Conservation (phyloP, 2,797 vertebrate genomes). For the Bucorvus abyssinicus region DNA sequence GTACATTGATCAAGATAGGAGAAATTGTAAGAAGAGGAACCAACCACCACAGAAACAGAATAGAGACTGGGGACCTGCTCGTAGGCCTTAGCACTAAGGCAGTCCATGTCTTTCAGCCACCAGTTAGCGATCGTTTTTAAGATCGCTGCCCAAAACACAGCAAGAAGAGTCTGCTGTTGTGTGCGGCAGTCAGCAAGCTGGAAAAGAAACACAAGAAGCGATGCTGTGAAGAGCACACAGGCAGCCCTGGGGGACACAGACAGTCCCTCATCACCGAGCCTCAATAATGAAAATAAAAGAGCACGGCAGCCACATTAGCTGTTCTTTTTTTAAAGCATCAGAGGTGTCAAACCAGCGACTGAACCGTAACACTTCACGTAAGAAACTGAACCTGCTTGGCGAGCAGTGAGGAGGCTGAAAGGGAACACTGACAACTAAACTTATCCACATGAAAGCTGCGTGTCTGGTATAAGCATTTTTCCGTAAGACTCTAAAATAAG, state of each 20-base stretch:
- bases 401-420: background rate
- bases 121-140: background rate
- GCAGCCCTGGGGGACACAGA: no score
- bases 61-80: background rate
- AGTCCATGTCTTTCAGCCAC: background rate
- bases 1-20: fast-evolving
- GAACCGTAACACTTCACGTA: fast-evolving
- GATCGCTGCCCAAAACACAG: background rate
- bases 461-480: background rate
- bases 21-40: background rate
- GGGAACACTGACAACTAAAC: background rate
- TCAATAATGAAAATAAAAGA: background rate
- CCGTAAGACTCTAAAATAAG: background rate
- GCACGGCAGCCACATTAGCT: background rate
- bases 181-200: background rate
- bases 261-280: fast-evolving
- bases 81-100: background rate
- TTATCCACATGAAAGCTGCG: background rate
- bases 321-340: background rate
- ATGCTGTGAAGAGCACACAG: background rate
- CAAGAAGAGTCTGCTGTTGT: background rate
- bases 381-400: background rate
- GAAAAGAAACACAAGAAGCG: background rate
- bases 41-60: background rate
- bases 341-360: background rate